Evolutionary conservation across 2,888 invertebrate species (phyloP).

Genomic region (Hirtodrosophila alboralis): DNA sequence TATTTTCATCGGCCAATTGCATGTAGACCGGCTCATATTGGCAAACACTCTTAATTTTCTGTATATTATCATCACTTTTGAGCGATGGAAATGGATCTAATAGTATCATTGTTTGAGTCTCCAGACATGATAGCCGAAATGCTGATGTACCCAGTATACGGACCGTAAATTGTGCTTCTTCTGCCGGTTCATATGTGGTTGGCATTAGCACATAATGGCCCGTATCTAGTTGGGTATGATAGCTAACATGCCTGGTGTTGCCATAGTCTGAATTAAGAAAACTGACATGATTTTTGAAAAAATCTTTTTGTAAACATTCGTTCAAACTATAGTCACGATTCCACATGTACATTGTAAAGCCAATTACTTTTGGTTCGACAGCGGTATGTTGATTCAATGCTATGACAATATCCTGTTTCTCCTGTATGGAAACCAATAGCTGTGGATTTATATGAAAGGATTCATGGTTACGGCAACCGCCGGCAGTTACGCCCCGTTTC

Average conservation of each 20-base stretch:
- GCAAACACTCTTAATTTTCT: constrained; percentile 83
- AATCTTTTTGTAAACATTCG: constrained; percentile 91
- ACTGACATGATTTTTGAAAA: constrained; percentile 94
- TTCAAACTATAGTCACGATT: constrained; percentile 83
- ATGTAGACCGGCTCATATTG: constrained; percentile 96
- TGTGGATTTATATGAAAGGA: constrained; percentile 97
- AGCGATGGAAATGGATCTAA: constrained; percentile 83
- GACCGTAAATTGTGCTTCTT: constrained; percentile 94
- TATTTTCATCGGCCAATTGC: constrained; percentile 94
- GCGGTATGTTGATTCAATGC: constrained; percentile 95
- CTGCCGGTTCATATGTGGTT: constrained; percentile 95
- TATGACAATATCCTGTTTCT: constrained; percentile 92
- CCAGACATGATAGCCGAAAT: constrained; percentile 90
- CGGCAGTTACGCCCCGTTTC: constrained; percentile 94
- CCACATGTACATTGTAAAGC: constrained; percentile 91
- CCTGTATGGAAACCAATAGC: constrained; percentile 90
- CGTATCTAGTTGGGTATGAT: constrained; percentile 90
- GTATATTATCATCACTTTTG: constrained; percentile 85
- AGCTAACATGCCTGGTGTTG: constrained; percentile 94
- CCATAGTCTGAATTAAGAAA: constrained; percentile 95
- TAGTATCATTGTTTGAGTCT: constrained; percentile 85
- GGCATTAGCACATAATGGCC: constrained; percentile 94
- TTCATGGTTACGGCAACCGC: constrained; percentile 95
- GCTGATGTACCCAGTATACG: constrained; percentile 91
- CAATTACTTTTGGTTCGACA: constrained; percentile 96